Evolutionary conservation across 2,888 invertebrate genomes (phyloP).

Genomic region (Cremastinae sp.): DNA sequence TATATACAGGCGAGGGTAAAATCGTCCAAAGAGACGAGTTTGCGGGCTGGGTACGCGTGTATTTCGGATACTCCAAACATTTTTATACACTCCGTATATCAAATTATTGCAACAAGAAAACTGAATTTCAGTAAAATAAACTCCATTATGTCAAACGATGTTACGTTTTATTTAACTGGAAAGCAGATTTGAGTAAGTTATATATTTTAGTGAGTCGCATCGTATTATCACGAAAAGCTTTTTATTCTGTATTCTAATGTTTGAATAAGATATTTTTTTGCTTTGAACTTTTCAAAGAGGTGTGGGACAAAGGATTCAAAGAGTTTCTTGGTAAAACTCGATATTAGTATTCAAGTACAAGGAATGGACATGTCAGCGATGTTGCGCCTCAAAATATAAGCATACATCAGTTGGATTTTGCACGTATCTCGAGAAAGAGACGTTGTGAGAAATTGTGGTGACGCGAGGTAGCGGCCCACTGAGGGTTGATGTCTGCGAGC

Average conservation of each 20-base stretch:
- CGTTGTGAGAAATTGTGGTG: slow-evolving; percentile 63
- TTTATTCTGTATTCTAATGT: background rate
- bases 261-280: background rate
- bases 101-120: slow-evolving; percentile 27
- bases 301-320: background rate
- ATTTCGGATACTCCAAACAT: slow-evolving; percentile 37
- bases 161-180: background rate
- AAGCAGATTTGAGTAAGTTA: background rate
- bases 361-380: background rate
- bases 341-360: slow-evolving; percentile 1
- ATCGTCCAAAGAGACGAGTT: slow-evolving; percentile 23
- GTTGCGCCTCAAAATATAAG: slow-evolving; percentile 28
- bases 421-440: slow-evolving; percentile 52
- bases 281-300: background rate
- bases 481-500: slow-evolving; percentile 71
- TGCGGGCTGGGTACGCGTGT: slow-evolving; percentile 23
- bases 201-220: too few relatives aligned
- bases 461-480: slow-evolving; percentile 48
- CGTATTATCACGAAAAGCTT: too few relatives aligned
- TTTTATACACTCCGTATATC: slow-evolving; percentile 24
- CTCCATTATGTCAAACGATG: slow-evolving; percentile 4
- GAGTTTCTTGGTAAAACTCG: slow-evolving; percentile 9
- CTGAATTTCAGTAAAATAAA: slow-evolving; percentile 14
- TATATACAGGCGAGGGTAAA: slow-evolving; percentile 39
- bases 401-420: slow-evolving; percentile 22